Evolutionary conservation across 2,797 vertebrate genomes (phyloP).

Genomic region (Lemur catta): DNA sequence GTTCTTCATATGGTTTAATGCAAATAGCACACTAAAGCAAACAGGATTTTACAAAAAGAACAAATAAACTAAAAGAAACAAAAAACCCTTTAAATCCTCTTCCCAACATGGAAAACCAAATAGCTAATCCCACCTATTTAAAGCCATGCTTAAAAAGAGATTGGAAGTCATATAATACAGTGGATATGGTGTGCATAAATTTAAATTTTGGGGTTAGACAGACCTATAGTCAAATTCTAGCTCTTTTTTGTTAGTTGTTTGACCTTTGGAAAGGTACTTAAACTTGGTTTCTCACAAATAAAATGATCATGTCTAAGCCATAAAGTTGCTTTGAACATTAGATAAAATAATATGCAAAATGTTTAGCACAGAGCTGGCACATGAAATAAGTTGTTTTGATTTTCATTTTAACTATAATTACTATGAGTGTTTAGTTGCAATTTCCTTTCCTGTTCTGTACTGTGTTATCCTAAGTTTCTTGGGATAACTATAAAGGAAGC

Average conservation of each 20-base stretch:
- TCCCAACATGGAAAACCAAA: neutral
- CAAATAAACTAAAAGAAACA: constrained; percentile 14
- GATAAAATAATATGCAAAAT: neutral
- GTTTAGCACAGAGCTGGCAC: neutral
- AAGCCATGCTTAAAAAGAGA: neutral
- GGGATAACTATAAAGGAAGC: neutral
- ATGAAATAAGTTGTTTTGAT: neutral
- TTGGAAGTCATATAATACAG: neutral
- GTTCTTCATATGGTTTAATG: constrained; percentile 35
- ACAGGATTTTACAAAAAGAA: neutral
- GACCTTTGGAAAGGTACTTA: neutral
- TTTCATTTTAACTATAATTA: constrained; percentile 9
- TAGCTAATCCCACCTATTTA: neutral
- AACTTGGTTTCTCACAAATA: neutral
- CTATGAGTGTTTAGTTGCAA: neutral
- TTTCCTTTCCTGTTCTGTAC: neutral
- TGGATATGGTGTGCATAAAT: neutral
- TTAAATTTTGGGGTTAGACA: neutral
- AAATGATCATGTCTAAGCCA: constrained; percentile 8
- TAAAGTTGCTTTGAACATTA: neutral
- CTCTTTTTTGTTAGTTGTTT: neutral
- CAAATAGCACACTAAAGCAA: constrained; percentile 24
- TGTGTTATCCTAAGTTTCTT: neutral
- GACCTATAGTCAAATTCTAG: neutral
- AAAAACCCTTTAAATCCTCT: neutral